These are phyloP conservation scores for Pocillopora meandrina DNA, from an alignment of 92 coral and sea anemone species.

Conservation along the genomic window DNA sequence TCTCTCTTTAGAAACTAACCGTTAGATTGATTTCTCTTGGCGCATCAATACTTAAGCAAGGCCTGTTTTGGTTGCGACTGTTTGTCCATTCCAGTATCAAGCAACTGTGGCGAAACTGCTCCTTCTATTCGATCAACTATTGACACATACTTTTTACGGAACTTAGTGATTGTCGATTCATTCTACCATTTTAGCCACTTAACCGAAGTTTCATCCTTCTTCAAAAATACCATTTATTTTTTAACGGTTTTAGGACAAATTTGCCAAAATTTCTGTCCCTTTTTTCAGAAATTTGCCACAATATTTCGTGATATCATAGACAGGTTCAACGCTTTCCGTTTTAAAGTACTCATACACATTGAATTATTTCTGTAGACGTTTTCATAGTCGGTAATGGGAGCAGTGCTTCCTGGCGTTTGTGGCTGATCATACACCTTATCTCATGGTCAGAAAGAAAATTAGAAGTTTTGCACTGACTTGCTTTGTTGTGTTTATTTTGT, in stretches of 20 bases:
- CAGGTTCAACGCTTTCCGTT: not conserved
- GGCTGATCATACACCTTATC: not conserved
- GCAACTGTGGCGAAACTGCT: not conserved
- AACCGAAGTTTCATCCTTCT: not conserved
- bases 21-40: not conserved
- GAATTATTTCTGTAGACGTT: not conserved
- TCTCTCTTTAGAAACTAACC: not conserved
- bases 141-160: no score
- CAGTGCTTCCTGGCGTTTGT: not conserved
- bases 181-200: not conserved
- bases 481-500: not conserved
- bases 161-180: no score
- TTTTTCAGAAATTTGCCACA: not conserved
- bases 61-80: no score
- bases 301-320: not conserved
- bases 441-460: not conserved
- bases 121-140: not conserved
- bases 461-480: not conserved
- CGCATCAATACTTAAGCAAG: no score
- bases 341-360: not conserved
- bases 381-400: not conserved
- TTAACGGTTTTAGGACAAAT: not conserved
- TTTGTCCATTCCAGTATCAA: not conserved
- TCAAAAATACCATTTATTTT: not conserved
- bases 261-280: not conserved